Base-by-base conservation (phyloP, 2,113 vertebrate genomes). In the Variabilichromis moorii region DNA sequence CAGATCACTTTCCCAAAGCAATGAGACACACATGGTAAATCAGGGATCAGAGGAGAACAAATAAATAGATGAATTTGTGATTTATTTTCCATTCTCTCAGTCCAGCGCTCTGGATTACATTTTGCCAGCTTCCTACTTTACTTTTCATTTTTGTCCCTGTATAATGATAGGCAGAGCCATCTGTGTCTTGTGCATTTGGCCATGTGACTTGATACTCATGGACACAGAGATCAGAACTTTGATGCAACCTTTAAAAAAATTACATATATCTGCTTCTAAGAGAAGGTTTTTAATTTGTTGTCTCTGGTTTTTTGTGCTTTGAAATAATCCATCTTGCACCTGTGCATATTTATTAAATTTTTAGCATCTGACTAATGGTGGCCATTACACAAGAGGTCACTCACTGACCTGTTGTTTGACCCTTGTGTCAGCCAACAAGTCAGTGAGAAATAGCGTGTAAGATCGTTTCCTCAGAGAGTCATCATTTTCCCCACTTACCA, bases 401-500 rank as follows among this genome's bases (percentile, higher is more conserved):
- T 79, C 57, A 78, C 57, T 19, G 17, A 73, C 37, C 37, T 26
- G 40, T 45, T 73, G 68, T 73, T 73, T 73, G 68, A 73, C 14
- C 68, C 40, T 21, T 45, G 40, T 73, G 68, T 73, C 40, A 45
- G 42, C 40, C 6, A 4, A 45, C 68, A 17, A 42, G 40, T 26
- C 68, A 7, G 40, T 73, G 85, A 61, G 47, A 87, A 85, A 85
- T 24, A 54, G 53, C 11, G 11, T 5, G 6, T 84, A 81, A 84
- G 51, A 92, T 86, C 66, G 80, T 91, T 93, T 91, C 89, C 88
- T 31, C 24, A 14, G 66, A 80, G 17, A 83, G 81, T 85, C 73
- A 78, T 61, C 7, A 4, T 55, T 33, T 33, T 53, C 19, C 13
- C 45, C 45, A 31, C 45, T 31, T 78, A 51, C 40, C 21, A 47